phyloP scores from a whole-genome alignment of 2,797 vertebrate genomes.

The Meda fulgida region DNA sequence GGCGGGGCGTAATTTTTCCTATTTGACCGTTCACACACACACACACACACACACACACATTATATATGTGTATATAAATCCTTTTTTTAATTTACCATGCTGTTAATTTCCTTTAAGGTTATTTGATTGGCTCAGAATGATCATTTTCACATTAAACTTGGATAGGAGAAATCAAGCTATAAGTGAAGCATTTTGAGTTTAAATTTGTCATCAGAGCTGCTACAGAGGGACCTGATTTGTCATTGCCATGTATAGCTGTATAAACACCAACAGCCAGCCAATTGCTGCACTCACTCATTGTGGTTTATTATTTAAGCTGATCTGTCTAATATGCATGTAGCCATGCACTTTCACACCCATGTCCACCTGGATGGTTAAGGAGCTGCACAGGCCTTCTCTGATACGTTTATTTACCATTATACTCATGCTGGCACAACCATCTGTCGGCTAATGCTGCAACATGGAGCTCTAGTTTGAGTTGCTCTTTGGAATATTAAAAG shows the following conservation, averaged over 20 bases:
- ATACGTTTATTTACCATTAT: constrained; percentile 52
- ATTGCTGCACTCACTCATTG: neutral
- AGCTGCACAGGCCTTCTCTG: constrained; percentile 36
- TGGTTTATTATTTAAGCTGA: neutral
- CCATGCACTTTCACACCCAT: constrained; percentile 33
- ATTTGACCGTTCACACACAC: too few relatives aligned
- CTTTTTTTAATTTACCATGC: too few relatives aligned
- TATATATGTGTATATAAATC: too few relatives aligned
- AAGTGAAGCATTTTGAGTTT: constrained; percentile 1
- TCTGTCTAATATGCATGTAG: constrained; percentile 8
- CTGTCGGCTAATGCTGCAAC: constrained; percentile 40
- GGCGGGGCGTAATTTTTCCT: too few relatives aligned
- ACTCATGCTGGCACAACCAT: constrained; percentile 51
- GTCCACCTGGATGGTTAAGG: constrained; percentile 47
- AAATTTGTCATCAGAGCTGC: neutral
- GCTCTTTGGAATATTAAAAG: constrained; percentile 54
- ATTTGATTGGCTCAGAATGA: too few relatives aligned
- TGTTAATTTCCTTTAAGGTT: too few relatives aligned
- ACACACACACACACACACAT: too few relatives aligned
- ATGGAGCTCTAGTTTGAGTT: constrained; percentile 18
- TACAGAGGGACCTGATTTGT: neutral
- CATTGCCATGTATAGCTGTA: neutral
- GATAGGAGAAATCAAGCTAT: neutral
- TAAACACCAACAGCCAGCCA: neutral
- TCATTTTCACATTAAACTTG: neutral